Evolutionary conservation across 2,888 invertebrate genomes (phyloP), one percentile per base, ranked within the genome.

Genomic region (Gibbula magus): DNA sequence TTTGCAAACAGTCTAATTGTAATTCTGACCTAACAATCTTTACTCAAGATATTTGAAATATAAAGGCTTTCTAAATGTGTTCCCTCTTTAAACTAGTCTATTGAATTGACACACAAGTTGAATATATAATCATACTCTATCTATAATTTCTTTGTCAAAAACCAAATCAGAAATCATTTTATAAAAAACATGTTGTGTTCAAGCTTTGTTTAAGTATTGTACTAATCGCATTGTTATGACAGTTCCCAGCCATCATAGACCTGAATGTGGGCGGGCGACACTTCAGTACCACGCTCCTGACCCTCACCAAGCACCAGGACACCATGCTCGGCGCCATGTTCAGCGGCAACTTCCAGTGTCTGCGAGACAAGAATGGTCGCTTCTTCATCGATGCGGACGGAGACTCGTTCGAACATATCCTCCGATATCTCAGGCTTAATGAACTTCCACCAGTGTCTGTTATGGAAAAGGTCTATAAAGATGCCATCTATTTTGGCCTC

Each of bases 291-390:
- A 87, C 88, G 4, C 86, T 87, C 7, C 80, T 89, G 32, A 91
- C 91, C 0, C 81, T 91, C 20, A 86, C 87, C 7, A 90, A 89
- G 80, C 85, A 86, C 53, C 80, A 83, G 22, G 88, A 89, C 79
- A 89, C 89, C 54, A 91, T 91, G 91, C 78, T 91, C 74, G 87
- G 88, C 5, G 88, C 90, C 75, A 91, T 91, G 91, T 91, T 91
- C 79, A 91, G 91, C 78, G 91, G 91, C 7, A 86, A 90, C 20
- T 91, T 89, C 77, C 76, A 85, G 7, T 82, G 88, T 1, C 84
- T 87, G 13, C 81, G 83, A 52, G 91, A 91, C 85, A 85, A 86
- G 78, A 82, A 90, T 81, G 91, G 91, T 1, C 84, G 89, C n/a
- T 91, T 88, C 78, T 91, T 91, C 81, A 90, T 91, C 39, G 91